Base-by-base conservation (phyloP, 2,797 vertebrate genomes). In the Zenarchopterus dispar region DNA sequence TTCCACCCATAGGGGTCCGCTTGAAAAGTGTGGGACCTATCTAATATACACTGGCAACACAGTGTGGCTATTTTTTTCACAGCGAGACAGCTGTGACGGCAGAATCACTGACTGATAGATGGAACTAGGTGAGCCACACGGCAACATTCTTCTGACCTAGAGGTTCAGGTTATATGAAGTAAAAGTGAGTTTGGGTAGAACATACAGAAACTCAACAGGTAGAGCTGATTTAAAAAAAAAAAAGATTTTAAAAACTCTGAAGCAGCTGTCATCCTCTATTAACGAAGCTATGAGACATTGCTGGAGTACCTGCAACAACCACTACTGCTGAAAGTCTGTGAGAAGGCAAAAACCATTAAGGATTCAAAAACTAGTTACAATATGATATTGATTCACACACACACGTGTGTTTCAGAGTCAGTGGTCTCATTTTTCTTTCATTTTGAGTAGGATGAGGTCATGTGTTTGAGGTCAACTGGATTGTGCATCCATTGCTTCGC, bases 1-100 rank as follows among this genome's bases (percentile, higher is more conserved):
- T 67, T 78, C 61, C 54, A 70, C 62, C 72, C 66, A 55, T 56
- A 84, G 64, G 67, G 67, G 67, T 63, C 44, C 56, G 64, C 67
- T 61, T 78, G 73, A 61, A 56, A 69, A 75, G 78, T 72, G 68
- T 64, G 73, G 56, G 58, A 73, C 62, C 56, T 60, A 31, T 70
- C 79, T 81, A 70, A 73, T 81, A 82, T 88, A 39, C 36, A 39
- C 11, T 15, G 33, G 33, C 33, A 36, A 13, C 33, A 36, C 33
- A 36, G 57, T 18, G 57, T 75, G 74, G 81, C 74, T n/a, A n/a
- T n/a, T n/a, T 64, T 85, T 84, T 85, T 75, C 77, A 74, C 62
- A 51, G 53, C 9, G 0, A 47, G 49, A 67, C 57, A 56, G 56
- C 51, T 62, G 67, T 21, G 54, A 43, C 63, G 58, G 36, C 18